phyloP scores from a whole-genome alignment of 2,888 invertebrate species.

The Oligia latruncula region DNA sequence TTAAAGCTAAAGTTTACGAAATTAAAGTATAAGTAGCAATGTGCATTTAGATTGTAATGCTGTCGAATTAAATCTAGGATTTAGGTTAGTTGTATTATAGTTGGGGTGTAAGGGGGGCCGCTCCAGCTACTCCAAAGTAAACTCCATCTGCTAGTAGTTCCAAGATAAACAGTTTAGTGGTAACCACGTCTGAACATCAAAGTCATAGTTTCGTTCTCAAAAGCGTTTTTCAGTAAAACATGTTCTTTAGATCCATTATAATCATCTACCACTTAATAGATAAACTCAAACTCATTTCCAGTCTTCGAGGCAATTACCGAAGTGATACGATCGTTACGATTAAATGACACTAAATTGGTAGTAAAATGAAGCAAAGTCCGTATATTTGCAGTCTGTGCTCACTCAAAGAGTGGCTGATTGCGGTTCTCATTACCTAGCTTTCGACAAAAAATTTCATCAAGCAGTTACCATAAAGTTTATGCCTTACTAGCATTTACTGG shows the following conservation, averaged over 20 bases:
- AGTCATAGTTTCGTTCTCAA: not conserved
- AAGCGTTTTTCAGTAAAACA: not conserved
- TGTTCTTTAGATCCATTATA: not conserved
- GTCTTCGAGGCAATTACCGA: not conserved
- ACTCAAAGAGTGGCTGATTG: conserved; percentile 38
- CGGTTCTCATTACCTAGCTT: conserved; percentile 31
- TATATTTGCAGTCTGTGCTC: conserved; percentile 21
- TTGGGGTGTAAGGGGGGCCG: not conserved
- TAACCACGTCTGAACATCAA: not conserved
- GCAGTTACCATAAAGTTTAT: conserved; percentile 34
- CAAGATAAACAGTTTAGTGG: not conserved
- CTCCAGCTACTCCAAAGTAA: not conserved
- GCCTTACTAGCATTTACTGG: conserved; percentile 18
- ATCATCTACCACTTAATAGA: not conserved
- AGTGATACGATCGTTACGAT: conserved; percentile 18
- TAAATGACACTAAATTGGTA: conserved; percentile 24
- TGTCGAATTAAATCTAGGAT: conserved; percentile 18
- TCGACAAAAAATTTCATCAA: conserved; percentile 24
- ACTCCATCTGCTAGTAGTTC: not conserved
- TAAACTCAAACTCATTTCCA: not conserved
- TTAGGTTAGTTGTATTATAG: conserved; percentile 8
- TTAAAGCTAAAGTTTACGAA: conserved; percentile 22
- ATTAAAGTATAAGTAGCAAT: conserved; percentile 32
- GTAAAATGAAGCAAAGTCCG: conserved; percentile 27
- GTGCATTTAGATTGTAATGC: conserved; percentile 18